These are phyloP conservation scores for Antennarius maculatus DNA, from an alignment of 2,797 vertebrate species.

Conservation along the genomic window DNA sequence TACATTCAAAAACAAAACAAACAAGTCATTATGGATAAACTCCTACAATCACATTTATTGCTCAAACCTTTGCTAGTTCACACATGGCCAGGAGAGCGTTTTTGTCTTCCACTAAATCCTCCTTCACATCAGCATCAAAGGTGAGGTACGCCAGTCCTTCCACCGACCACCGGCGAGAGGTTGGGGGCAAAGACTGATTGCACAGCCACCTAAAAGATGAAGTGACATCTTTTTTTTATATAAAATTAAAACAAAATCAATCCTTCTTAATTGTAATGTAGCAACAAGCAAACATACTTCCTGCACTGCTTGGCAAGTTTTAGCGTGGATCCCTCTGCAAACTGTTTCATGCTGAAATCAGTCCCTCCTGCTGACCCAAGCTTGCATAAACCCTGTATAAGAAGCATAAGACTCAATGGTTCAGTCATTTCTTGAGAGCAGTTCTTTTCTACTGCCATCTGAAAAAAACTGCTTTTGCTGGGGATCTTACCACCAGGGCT, in stretches of 20 bases:
- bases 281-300: constrained; percentile 89
- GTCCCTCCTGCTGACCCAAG: constrained; percentile 96
- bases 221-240: constrained; percentile 15
- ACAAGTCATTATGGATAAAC: background rate
- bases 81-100: constrained; percentile 93
- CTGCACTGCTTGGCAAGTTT: constrained; percentile 97
- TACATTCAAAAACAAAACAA: background rate
- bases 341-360: constrained; percentile 99
- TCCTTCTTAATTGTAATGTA: background rate
- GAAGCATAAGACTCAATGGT: constrained; percentile 15
- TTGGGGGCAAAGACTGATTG: constrained; percentile 85
- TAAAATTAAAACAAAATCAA: constrained; percentile 17
- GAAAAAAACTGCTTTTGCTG: background rate
- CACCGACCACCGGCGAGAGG: constrained; percentile 94
- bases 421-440: constrained; percentile 8
- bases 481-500: constrained; percentile 90
- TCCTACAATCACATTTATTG: background rate
- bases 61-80: constrained; percentile 88
- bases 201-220: constrained; percentile 89
- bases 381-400: constrained; percentile 91
- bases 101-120: constrained; percentile 92
- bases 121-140: constrained; percentile 97
- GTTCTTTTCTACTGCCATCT: constrained; percentile 8
- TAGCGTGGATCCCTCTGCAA: constrained; percentile 96
- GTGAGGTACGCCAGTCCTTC: constrained; percentile 98